These are phyloP conservation scores for Rhyacophila brunnea DNA, from an alignment of 1,140 invertebrate genomes.

Conservation along the genomic window DNA sequence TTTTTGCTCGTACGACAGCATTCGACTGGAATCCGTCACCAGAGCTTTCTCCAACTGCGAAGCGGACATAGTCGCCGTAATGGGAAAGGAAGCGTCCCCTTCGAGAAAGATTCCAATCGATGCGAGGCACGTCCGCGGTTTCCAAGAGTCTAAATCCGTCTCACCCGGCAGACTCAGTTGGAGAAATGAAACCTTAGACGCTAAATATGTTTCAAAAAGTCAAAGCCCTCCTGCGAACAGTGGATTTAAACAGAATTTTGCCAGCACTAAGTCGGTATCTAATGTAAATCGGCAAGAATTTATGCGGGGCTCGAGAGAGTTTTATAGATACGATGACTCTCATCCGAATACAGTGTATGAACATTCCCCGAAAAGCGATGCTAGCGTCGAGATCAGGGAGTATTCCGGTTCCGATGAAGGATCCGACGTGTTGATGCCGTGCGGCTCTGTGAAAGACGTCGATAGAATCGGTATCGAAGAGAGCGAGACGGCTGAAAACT, in stretches of 20 bases:
- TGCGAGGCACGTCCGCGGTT: neutral
- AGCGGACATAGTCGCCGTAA: constrained; percentile 5
- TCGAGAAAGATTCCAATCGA: constrained; percentile 29
- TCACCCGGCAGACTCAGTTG: constrained; percentile 45
- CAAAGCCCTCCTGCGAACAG: constrained; percentile 45
- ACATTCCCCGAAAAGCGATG: constrained; percentile 45
- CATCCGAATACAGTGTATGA: constrained; percentile 48
- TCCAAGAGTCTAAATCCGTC: constrained; percentile 44
- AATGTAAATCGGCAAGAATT: constrained; percentile 19
- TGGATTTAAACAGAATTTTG: constrained; percentile 46
- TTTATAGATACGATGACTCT: constrained; percentile 35
- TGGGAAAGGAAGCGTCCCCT: constrained; percentile 23
- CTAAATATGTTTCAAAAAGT: constrained; percentile 50
- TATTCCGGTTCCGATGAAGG: constrained; percentile 43
- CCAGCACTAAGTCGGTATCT: constrained; percentile 40
- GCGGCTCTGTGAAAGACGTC: constrained; percentile 39
- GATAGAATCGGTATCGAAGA: constrained; percentile 45
- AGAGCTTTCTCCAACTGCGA: neutral
- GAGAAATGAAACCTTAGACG: constrained; percentile 43
- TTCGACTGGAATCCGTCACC: constrained; percentile 45
- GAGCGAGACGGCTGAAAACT: constrained; percentile 52
- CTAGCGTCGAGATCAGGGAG: constrained; percentile 44
- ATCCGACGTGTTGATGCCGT: constrained; percentile 38
- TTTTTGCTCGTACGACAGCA: constrained; percentile 69
- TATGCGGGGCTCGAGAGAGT: constrained; percentile 27